A percentile compares a stretch with the other conserved stretches of the same genome.
Evolutionary conservation across 2,797 vertebrate genomes (phyloP).

Genomic region (Amblyraja radiata): DNA sequence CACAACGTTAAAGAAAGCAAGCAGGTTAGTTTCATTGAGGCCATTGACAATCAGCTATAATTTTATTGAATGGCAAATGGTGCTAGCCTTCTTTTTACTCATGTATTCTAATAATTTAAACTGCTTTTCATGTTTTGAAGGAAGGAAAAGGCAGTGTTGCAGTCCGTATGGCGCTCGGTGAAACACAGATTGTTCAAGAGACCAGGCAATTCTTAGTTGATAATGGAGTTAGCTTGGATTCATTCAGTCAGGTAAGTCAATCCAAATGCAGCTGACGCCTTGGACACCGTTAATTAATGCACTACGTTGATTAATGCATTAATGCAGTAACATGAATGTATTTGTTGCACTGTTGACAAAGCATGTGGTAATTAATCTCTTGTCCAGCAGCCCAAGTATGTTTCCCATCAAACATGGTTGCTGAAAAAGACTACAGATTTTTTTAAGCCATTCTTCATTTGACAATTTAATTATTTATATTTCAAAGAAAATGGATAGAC

Average conservation of each 20-base stretch:
- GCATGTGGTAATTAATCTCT: conserved; percentile 27
- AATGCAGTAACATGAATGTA: conserved; percentile 23
- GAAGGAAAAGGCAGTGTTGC: conserved; percentile 84
- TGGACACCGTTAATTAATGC: background rate
- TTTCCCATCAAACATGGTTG: conserved; percentile 1
- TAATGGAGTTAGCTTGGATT: conserved; percentile 79
- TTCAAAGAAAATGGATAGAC: background rate
- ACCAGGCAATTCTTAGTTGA: conserved; percentile 82
- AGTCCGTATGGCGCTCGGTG: conserved; percentile 86
- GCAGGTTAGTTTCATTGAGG: no score
- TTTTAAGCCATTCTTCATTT: background rate
- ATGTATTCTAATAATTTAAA: background rate
- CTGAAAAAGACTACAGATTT: background rate
- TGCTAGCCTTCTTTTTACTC: no score
- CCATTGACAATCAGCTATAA: no score
- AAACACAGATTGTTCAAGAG: conserved; percentile 89
- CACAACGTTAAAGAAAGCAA: no score
- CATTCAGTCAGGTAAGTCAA: conserved; percentile 84
- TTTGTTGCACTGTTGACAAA: conserved; percentile 25
- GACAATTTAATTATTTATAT: conserved; percentile 5
- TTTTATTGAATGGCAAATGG: no score
- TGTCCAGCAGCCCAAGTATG: conserved; percentile 22
- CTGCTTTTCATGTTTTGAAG: conserved; percentile 51
- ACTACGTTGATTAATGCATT: conserved; percentile 30
- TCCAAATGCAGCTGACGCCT: background rate